Evolutionary conservation across 2,113 vertebrate genomes (phyloP), one percentile per base, ranked within the genome.

Genomic region (Aix galericulata): DNA sequence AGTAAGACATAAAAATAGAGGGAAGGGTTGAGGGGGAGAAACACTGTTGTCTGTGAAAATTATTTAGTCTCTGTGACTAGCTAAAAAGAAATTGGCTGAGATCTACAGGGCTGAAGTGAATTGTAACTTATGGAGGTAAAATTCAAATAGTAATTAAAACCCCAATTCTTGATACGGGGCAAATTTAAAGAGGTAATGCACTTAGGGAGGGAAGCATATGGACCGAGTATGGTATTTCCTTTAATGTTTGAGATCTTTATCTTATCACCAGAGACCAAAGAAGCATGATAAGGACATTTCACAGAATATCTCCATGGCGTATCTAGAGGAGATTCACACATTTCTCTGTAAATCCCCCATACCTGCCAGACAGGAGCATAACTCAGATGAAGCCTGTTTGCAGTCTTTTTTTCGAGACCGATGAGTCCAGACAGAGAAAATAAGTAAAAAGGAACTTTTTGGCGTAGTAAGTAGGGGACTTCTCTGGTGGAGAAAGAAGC

Each of bases 21-120:
- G 34, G 5, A 8, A 12, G 4, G 21, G 20, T 32, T 13, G 22
- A 1, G 4, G 8, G 3, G 3, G 12, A 5, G 17, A 38, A 71
- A 20, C 44, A 58, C 38, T 58, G 27, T 10, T 68, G 44, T 75
- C 42, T 75, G 13, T 69, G 36, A 77, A 68, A 76, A 76, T 77
- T 55, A 11, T 82, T 86, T 91, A 60, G 60, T 82, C 34, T 62
- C 18, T 78, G 7, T 63, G 13, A 69, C 55, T 56, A 75, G 25
- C 42, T 83, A 56, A 79, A 83, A 79, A 48, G 27, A 86, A 74
- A 18, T 58, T 83, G 50, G 15, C 42, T 40, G 60, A 62, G 56
- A 83, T 74, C 26, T 64, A 7, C 46, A 53, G 21, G 23, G 29
- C 21, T 83, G 69, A 73, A 88, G 25, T 84, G 59, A 44, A 22